A percentile compares a stretch with the other conserved stretches of the same genome.
Evolutionary conservation across 2,797 vertebrate species (phyloP).

Genomic region (Peromyscus eremicus): DNA sequence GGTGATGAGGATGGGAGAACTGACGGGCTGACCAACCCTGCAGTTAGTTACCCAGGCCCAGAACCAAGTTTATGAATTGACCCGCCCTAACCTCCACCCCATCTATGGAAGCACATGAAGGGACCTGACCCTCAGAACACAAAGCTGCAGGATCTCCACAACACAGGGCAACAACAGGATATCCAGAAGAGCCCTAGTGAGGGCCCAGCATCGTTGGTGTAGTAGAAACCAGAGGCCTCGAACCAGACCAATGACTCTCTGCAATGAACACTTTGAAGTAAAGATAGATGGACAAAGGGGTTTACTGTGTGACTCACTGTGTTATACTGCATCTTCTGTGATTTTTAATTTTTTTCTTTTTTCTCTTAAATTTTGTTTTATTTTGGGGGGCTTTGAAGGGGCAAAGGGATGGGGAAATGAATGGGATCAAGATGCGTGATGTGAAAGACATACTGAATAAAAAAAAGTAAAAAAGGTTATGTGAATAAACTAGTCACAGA

Average conservation of each 20-base stretch:
- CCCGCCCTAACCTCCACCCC: no score
- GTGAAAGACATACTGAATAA: not conserved
- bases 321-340: not conserved
- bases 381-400: not conserved
- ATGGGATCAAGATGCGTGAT: not conserved
- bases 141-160: not conserved
- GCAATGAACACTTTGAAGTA: not conserved
- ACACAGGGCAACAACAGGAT: not conserved
- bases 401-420: not conserved
- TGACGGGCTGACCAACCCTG: no score
- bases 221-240: not conserved
- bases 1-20: not conserved
- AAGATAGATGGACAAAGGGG: not conserved
- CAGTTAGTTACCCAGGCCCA: no score
- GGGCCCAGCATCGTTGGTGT: not conserved
- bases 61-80: no score
- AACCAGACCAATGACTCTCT: not conserved
- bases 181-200: not conserved
- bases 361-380: not conserved
- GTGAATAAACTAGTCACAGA: not conserved
- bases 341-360: not conserved
- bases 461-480: not conserved
- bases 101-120: no score
- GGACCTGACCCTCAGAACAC: not conserved
- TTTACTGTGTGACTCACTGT: not conserved